Evolutionary conservation across 2,797 vertebrate species (phyloP).

Genomic region (Onychomys leucogaster): DNA sequence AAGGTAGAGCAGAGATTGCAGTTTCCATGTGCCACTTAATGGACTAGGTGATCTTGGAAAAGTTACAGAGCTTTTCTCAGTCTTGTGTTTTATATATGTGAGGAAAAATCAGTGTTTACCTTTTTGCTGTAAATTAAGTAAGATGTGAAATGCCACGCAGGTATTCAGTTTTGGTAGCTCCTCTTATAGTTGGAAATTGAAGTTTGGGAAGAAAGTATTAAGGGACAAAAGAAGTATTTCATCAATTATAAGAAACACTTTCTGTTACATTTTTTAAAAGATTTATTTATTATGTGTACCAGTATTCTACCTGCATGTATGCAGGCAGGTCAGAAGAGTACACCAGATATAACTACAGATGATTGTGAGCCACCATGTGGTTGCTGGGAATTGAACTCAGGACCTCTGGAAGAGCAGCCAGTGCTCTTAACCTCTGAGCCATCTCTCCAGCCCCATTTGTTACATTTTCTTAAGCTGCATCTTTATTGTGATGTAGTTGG

Average conservation of each 20-base stretch:
- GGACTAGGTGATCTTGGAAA: background rate
- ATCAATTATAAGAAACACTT: background rate
- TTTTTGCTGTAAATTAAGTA: background rate
- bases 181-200: background rate
- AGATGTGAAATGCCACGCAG: background rate
- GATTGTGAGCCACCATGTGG: too few species aligned
- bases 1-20: conserved; percentile 13
- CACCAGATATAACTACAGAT: too few species aligned
- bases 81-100: conserved; percentile 30
- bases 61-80: conserved; percentile 36
- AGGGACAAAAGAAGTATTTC: background rate
- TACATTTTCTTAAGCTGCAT: background rate
- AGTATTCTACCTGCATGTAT: too few species aligned
- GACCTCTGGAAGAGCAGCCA: too few species aligned
- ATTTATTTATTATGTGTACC: too few species aligned
- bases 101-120: background rate
- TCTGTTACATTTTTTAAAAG: background rate
- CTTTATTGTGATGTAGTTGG: background rate
- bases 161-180: background rate
- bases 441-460: background rate
- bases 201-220: background rate
- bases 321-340: too few species aligned
- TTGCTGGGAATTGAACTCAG: too few species aligned
- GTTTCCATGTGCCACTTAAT: background rate
- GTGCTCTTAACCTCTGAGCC: too few species aligned